A percentile compares a stretch with the other conserved stretches of the same genome.
These are phyloP conservation scores for Chaenocephalus aceratus DNA, from an alignment of 2,113 vertebrate species.

Conservation along the genomic window DNA sequence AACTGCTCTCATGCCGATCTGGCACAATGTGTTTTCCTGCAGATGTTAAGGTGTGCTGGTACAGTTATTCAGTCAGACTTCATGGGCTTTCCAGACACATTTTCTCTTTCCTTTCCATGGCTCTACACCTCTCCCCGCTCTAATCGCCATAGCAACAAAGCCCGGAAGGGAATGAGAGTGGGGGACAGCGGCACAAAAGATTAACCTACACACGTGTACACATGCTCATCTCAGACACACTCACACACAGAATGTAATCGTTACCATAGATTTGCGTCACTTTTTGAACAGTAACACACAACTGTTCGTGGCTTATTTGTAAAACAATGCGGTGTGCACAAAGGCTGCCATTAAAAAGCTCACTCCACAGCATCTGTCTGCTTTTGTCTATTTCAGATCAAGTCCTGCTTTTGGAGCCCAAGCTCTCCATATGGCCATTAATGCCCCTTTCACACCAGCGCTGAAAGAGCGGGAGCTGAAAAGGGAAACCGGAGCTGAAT, in stretches of 20 bases:
- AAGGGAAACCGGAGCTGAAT: too few relatives aligned
- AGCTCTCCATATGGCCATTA: slow-evolving; percentile 36
- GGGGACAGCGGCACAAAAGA: slow-evolving; percentile 78
- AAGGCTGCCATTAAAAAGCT: slow-evolving; percentile 50
- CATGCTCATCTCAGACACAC: background rate
- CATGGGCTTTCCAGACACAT: slow-evolving; percentile 76
- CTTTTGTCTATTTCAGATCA: slow-evolving; percentile 52
- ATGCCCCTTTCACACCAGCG: too few relatives aligned
- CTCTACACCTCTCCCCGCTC: slow-evolving; percentile 67
- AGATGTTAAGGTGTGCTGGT: slow-evolving; percentile 37
- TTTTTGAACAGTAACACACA: slow-evolving; percentile 21
- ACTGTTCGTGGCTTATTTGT: slow-evolving; percentile 45
- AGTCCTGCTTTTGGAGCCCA: slow-evolving; percentile 31
- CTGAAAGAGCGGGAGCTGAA: too few relatives aligned
- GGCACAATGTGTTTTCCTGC: slow-evolving; percentile 12
- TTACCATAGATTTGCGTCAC: slow-evolving; percentile 33
- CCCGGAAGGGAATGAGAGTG: slow-evolving; percentile 70
- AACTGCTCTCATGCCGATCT: background rate
- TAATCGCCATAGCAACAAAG: slow-evolving; percentile 84
- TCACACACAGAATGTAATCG: background rate
- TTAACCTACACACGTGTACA: slow-evolving; percentile 57
- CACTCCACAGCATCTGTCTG: slow-evolving; percentile 62
- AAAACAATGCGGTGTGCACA: slow-evolving; percentile 48
- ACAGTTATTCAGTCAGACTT: slow-evolving; percentile 53
- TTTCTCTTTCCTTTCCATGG: slow-evolving; percentile 76